A percentile compares a stretch with the other conserved stretches of the same genome.
Evolutionary conservation across 1,140 invertebrate species (phyloP).

Genomic region (Drosophila pachea): DNA sequence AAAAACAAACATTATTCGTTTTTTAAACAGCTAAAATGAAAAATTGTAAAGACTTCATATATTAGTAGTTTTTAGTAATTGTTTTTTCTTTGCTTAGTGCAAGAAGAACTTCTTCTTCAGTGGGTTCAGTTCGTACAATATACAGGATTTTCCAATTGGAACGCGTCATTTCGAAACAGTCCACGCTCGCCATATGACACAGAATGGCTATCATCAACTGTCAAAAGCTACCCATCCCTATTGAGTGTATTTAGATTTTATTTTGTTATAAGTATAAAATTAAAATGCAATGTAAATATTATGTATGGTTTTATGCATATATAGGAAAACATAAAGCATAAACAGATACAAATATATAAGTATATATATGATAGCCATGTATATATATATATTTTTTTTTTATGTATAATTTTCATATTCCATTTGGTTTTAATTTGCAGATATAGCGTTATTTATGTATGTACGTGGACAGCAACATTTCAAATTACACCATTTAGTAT

Average conservation of each 20-base stretch:
- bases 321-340: constrained; percentile 53
- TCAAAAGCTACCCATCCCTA: not conserved
- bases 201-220: not conserved
- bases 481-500: constrained; percentile 59
- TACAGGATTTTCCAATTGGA: constrained; percentile 12
- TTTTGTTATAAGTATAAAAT: constrained; percentile 58
- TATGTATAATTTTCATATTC: constrained; percentile 24
- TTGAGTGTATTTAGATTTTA: not conserved
- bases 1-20: constrained; percentile 28
- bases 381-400: constrained; percentile 6
- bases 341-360: constrained; percentile 47
- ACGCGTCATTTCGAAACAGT: not conserved
- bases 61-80: constrained; percentile 26
- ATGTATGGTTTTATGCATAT: constrained; percentile 38
- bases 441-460: constrained; percentile 45
- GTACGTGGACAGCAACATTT: constrained; percentile 69
- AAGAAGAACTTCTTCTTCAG: constrained; percentile 74
- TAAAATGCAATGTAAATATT: constrained; percentile 70
- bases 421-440: constrained; percentile 18
- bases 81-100: constrained; percentile 62
- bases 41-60: constrained; percentile 43
- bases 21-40: constrained; percentile 55
- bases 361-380: too few species aligned
- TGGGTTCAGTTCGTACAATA: constrained; percentile 75
- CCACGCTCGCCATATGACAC: not conserved